Base-by-base conservation (phyloP, 92 coral and sea anemone genomes). In the Epizoanthus rinbou region DNA sequence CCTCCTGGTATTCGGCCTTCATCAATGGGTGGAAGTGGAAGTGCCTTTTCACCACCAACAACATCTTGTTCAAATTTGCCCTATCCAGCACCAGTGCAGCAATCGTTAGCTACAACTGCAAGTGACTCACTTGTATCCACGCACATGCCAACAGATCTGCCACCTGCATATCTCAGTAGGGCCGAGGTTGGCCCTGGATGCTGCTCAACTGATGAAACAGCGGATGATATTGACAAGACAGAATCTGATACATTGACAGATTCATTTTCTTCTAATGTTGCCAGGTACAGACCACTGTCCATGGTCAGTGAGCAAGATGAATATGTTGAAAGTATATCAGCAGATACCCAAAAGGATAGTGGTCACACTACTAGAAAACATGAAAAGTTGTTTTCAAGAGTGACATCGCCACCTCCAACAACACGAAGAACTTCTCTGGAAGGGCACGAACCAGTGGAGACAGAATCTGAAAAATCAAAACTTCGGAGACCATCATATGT, bases 401-500 rank as follows among this genome's bases (percentile, higher is more conserved):
- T 47, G 28, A 68, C 73, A 54, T 69, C 90, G 37, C 80, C 92
- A 22, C 79, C 84, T 64, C 54, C 88, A 57, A 11, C 75, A 10
- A 90, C 84, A 18, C 86, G 84, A 23, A 85, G 52, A 73, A 75
- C 64, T 18, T 86, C 90, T 13, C 70, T 37, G 23, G 90, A 82
- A 19, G 56, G 65, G 24, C 45, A 25, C 10, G 81, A 87, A 22
- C 75, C 54, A 74, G 22, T 70, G 24, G 86, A 60, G 13, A 18
- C 28, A 5, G 74, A 56, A 33, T 18, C 68, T 65, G 68, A 74
- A 4, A 75, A 67, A 6, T 92, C 93, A 35, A 85, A 93, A 13
- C 87, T 91, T 1, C 94, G 98, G 35, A 86, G 99, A 64, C 93
- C 97, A 69, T 97, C 99, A 43, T 97, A 97, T 79, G 90, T 97